Evolutionary conservation across 2,888 invertebrate genomes (phyloP), one percentile per base, ranked within the genome.

Genomic region (Ellobium chinense): DNA sequence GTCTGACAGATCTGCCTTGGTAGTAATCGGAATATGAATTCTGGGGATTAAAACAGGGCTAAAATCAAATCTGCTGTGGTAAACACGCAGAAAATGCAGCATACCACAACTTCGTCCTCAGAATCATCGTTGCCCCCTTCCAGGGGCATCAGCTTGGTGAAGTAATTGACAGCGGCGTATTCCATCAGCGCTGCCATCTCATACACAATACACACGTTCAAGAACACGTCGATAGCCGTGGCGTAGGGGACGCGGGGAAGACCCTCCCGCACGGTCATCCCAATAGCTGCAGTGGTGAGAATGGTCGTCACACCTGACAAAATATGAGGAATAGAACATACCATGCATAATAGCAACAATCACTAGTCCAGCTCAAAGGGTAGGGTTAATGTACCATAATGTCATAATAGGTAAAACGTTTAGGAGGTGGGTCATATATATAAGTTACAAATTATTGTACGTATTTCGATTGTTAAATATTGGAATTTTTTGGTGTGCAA

Each of bases 281-380:
- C 88, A 29, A 92, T 87, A 0, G 98, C 98, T 0, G 98, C 97
- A 0, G 98, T 94, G 0, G 98, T 98, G 78, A 98, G 94, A 58
- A 98, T 98, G 0, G 98, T 97, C 0, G 98, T 98, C 81, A 98
- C 97, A 58, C 98, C 95, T 95, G 88, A 0, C 7, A 34, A 21
- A 9, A 65, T 18, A 46, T 18, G 18, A 46, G 46, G 46, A 18
- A 46, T 46, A 46, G 7, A 18, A 46, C 18, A 46, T 18, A 46
- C 7, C 7, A 46, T 2, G 14, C 34, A n/a, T n/a, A n/a, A n/a
- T n/a, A n/a, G n/a, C n/a, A n/a, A n/a, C n/a, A n/a, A n/a, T n/a
- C n/a, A n/a, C n/a, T n/a, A n/a, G n/a, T n/a, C n/a, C n/a, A n/a
- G n/a, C n/a, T n/a, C n/a, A n/a, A n/a, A n/a, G n/a, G n/a, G n/a